Conservation (phyloP, 2,888 invertebrate genomes). For the Blera fallax region DNA sequence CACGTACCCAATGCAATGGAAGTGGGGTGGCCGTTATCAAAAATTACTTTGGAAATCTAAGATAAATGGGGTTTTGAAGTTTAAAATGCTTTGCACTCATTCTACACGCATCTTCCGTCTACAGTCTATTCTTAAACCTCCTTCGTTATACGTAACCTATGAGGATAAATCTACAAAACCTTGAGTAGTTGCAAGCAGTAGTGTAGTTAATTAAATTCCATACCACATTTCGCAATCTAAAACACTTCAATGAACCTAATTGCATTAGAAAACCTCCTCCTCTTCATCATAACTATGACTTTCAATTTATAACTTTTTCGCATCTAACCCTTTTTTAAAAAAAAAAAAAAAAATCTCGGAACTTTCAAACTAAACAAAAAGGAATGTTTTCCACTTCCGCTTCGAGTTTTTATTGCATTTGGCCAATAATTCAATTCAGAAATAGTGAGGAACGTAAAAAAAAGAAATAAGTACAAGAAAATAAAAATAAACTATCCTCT, state of each 20-base stretch:
- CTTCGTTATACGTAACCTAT: background rate
- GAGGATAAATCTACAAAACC: background rate
- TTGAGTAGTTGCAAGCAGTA: background rate
- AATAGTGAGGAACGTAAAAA: slow-evolving; percentile 13
- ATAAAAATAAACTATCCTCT: slow-evolving; percentile 26
- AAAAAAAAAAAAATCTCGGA: slow-evolving; percentile 15
- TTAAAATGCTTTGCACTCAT: background rate
- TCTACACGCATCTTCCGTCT: background rate
- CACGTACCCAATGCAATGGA: too few relatives aligned
- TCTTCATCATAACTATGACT: slow-evolving; percentile 45
- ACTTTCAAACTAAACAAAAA: slow-evolving; percentile 48
- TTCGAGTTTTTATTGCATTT: slow-evolving; percentile 57
- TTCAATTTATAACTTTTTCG: slow-evolving; percentile 46
- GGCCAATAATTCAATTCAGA: slow-evolving; percentile 69
- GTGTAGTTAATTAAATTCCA: slow-evolving; percentile 50
- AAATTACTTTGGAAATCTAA: too few relatives aligned
- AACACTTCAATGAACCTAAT: slow-evolving; percentile 50
- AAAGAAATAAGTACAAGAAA: slow-evolving; percentile 21
- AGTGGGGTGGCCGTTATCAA: too few relatives aligned
- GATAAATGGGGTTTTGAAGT: background rate
- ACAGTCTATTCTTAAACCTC: background rate
- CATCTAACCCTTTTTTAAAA: slow-evolving; percentile 7
- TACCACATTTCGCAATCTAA: slow-evolving; percentile 32
- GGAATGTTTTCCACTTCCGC: slow-evolving; percentile 46
- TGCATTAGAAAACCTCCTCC: slow-evolving; percentile 12